phyloP scores from a whole-genome alignment of 2,797 vertebrate genomes.

The Sebastes hubbsi region DNA sequence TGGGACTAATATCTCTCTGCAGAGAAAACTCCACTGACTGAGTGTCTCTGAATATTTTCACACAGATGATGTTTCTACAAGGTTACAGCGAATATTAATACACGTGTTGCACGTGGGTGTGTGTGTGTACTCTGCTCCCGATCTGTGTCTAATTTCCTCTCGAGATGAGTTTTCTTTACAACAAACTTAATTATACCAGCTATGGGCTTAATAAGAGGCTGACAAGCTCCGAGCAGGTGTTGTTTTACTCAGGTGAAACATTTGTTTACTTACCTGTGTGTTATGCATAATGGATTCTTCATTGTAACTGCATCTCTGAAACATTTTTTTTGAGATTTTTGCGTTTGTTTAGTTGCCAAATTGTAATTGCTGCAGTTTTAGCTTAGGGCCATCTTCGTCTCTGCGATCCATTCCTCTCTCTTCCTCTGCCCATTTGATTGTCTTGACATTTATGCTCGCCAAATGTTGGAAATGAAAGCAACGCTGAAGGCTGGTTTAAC shows the following conservation, averaged over 20 bases:
- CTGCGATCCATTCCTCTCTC: background rate
- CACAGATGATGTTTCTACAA: conserved; percentile 6
- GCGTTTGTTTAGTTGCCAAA: conserved; percentile 3
- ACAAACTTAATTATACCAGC: conserved; percentile 12
- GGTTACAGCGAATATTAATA: conserved; percentile 10
- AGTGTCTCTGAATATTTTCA: conserved; percentile 27
- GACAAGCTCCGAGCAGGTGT: background rate
- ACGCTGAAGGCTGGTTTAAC: conserved; percentile 16
- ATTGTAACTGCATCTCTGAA: background rate
- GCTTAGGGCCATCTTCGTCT: conserved; percentile 1
- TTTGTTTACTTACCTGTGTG: conserved; percentile 1
- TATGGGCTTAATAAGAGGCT: conserved; percentile 3
- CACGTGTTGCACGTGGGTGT: background rate
- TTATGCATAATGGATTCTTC: background rate
- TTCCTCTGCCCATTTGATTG: conserved; percentile 27
- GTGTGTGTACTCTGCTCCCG: background rate
- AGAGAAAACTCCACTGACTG: background rate
- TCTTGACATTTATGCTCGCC: conserved; percentile 28
- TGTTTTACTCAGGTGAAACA: background rate
- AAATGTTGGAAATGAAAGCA: conserved; percentile 37
- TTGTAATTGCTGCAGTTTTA: conserved; percentile 35
- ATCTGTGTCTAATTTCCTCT: conserved; percentile 6
- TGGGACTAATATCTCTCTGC: conserved; percentile 38
- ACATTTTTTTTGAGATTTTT: background rate
- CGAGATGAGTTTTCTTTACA: background rate